These are phyloP conservation scores for Ceyx erithaca DNA, from an alignment of 2,797 vertebrate genomes.

Conservation along the genomic window DNA sequence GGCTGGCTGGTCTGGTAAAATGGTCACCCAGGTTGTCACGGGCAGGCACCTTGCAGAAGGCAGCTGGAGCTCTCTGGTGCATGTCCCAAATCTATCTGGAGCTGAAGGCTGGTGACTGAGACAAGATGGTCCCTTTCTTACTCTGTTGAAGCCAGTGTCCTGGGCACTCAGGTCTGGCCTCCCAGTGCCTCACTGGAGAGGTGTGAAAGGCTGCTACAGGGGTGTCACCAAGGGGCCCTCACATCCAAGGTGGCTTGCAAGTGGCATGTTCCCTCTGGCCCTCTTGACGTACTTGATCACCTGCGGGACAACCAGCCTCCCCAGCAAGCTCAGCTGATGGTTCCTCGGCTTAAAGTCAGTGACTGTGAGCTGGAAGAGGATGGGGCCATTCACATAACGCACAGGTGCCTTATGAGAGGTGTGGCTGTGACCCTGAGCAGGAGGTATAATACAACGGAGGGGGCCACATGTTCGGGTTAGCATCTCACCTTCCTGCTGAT, in stretches of 20 bases:
- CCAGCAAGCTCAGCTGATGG: background rate
- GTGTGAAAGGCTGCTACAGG: background rate
- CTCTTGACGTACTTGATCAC: background rate
- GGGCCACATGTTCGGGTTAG: background rate
- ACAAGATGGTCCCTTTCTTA: background rate
- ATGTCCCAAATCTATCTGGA: background rate
- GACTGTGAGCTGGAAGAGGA: background rate
- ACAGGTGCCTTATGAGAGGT: fast-evolving
- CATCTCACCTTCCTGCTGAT: fast-evolving
- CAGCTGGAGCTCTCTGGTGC: background rate
- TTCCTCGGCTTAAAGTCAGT: background rate
- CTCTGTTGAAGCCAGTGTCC: background rate
- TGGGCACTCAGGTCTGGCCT: background rate
- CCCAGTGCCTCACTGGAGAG: background rate
- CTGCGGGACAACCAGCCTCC: background rate
- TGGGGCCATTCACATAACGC: background rate
- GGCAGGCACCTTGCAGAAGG: background rate
- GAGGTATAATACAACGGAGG: background rate
- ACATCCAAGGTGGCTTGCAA: background rate
- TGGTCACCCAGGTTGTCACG: background rate
- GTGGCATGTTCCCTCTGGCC: background rate
- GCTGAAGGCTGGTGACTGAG: background rate
- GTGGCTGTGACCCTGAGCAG: background rate
- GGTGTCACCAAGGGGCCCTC: background rate
- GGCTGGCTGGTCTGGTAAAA: fast-evolving